Evolutionary conservation across 2,888 invertebrate species (phyloP).

Genomic region (Acanthosepion lycidas): DNA sequence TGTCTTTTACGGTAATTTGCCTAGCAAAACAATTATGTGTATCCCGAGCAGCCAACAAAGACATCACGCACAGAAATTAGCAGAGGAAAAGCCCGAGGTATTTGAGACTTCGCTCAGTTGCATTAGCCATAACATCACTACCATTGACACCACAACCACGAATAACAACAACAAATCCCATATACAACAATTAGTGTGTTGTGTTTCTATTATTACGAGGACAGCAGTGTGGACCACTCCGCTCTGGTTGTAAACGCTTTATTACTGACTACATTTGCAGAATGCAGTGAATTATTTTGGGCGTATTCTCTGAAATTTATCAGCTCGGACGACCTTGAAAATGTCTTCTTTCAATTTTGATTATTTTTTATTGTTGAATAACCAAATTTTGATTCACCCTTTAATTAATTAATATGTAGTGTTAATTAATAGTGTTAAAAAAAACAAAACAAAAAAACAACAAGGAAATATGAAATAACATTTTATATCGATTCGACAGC

Average conservation of each 20-base stretch:
- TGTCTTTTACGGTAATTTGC: no score
- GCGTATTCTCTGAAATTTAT: background rate
- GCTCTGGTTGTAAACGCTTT: background rate
- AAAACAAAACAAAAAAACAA: background rate
- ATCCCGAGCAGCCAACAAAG: background rate
- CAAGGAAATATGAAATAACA: background rate
- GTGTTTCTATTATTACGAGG: background rate
- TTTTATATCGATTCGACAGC: background rate
- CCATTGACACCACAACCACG: background rate
- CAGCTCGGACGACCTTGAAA: background rate
- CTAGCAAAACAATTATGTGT: background rate
- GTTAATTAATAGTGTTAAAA: background rate
- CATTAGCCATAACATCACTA: background rate
- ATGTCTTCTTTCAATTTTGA: background rate
- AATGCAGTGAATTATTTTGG: background rate
- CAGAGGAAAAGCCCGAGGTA: background rate
- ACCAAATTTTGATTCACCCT: background rate
- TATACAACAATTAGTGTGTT: background rate
- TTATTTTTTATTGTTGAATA: background rate
- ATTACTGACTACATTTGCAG: background rate
- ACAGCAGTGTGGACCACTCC: background rate
- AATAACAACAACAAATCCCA: background rate
- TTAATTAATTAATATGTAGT: background rate
- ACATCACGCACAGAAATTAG: slow-evolving; percentile 2
- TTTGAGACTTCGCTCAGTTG: background rate